Conservation (phyloP, 1,140 invertebrate genomes). For the Magallana angulata region DNA sequence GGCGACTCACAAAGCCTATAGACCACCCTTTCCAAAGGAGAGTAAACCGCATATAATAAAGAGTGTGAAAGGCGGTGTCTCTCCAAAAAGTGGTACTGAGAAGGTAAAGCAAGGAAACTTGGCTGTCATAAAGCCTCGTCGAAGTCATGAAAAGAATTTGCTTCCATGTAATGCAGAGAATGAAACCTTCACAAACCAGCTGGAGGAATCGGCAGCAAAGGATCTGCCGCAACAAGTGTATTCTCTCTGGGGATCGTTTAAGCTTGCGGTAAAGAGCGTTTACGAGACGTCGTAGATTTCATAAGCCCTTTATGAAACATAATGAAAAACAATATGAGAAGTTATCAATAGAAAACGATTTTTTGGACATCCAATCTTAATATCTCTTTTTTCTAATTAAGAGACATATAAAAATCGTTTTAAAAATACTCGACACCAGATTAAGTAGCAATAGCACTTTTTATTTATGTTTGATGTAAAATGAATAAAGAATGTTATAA, state of each 20-base stretch:
- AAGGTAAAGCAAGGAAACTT: not conserved
- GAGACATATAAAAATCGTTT: not conserved
- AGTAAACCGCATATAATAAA: not conserved
- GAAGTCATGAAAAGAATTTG: not conserved
- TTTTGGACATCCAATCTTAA: not conserved
- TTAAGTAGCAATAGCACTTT: too few relatives aligned
- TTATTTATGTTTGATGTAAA: too few relatives aligned
- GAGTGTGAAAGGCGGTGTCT: not conserved
- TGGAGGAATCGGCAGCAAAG: not conserved
- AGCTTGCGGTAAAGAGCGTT: not conserved
- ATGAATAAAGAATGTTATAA: too few relatives aligned
- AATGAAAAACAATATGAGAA: too few relatives aligned
- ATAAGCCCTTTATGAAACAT: too few relatives aligned
- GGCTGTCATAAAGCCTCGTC: not conserved
- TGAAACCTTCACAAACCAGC: not conserved
- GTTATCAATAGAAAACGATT: not conserved
- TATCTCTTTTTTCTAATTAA: not conserved
- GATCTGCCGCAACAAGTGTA: not conserved
- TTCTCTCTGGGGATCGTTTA: slow-evolving; percentile 11
- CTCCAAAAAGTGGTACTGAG: not conserved
- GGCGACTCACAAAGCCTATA: not conserved
- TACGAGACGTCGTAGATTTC: not conserved
- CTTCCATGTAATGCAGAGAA: not conserved
- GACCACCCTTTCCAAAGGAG: not conserved
- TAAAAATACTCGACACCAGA: not conserved